Base-by-base conservation (phyloP, 2,797 vertebrate species). In the Channa striata region DNA sequence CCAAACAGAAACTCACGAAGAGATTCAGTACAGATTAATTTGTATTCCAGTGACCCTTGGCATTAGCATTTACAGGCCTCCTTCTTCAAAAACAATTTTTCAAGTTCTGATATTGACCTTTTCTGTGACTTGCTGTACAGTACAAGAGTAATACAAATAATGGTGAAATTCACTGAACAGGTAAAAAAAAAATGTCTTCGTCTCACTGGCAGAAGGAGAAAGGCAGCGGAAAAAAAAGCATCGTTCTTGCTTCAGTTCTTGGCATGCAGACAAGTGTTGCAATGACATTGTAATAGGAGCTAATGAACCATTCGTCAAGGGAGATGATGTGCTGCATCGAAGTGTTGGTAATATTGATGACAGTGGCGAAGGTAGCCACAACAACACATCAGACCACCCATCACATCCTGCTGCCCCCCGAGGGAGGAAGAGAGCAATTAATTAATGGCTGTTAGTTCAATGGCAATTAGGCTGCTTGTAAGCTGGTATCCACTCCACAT, bases 221-320 rank as follows among this genome's bases (percentile, higher is more conserved):
- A 59, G 61, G 51, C 30, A 65, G 63, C 54, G 54, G 25, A 30
- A 30, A 30, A 30, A 30, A 59, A 65, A 67, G 48, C 58, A 59
- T 52, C 34, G 36, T 48, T 25, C 53, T 56, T 57, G 64, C 59
- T 44, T 46, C 30, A 44, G 75, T 50, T 83, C 54, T 68, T 85
- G 83, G 83, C 79, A 53, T 60, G 72, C 60, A 69, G 78, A 84
- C 74, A 80, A 78, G 83, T 63, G 70, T 10, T 59, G 51, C 85
- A 85, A 61, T 81, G 87, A 68, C 78, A 78, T 69, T 80, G 80
- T 90, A 89, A 89, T 85, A 80, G 78, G 83, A 84, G 86, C 78
- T 89, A 90, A 89, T 91, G 87, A 90, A 87, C 57, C 85, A 74
- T 90, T 88, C 74, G 87, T 90, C 88, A 85, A 39, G 72, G 87